Conservation (phyloP, 2,888 invertebrate genomes). For the Bhutanitis thaidina region DNA sequence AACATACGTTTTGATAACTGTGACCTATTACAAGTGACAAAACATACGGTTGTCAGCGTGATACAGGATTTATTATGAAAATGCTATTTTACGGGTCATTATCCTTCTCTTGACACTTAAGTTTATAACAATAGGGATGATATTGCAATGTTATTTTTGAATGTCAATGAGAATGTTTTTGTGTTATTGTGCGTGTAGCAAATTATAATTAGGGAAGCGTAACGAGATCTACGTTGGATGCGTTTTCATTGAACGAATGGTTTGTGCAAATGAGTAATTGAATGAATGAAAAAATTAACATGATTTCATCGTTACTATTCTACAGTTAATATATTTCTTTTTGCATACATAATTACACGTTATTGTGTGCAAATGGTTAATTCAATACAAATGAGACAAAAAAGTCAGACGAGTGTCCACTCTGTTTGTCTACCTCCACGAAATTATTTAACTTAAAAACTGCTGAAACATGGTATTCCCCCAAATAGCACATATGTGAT, state of each 20-base stretch:
- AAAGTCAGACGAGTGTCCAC: too few relatives aligned
- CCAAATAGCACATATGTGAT: too few relatives aligned
- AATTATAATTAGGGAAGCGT: constrained; percentile 61
- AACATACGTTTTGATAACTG: constrained; percentile 58
- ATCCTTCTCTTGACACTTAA: constrained; percentile 19
- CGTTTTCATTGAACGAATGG: constrained; percentile 13
- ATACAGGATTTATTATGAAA: constrained; percentile 58
- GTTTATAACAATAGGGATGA: constrained; percentile 20
- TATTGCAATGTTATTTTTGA: constrained; percentile 5
- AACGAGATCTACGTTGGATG: constrained; percentile 37
- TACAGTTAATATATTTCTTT: constrained; percentile 1
- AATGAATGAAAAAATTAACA: constrained; percentile 9
- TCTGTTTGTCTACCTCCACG: too few relatives aligned
- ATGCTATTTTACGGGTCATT: constrained; percentile 19
- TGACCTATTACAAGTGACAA: constrained; percentile 67
- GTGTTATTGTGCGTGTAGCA: constrained; percentile 39
- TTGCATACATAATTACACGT: constrained; percentile 10
- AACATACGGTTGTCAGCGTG: constrained; percentile 69
- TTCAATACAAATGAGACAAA: too few relatives aligned
- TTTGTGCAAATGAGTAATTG: constrained; percentile 2
- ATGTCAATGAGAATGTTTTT: constrained; percentile 20
- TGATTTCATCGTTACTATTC: constrained; percentile 13
- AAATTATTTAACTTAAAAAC: too few relatives aligned
- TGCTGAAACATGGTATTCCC: too few relatives aligned
- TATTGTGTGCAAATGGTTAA: neutral